These are phyloP conservation scores for Caenorhabditis macrosperma DNA, from an alignment of 2,888 invertebrate genomes.

Conservation along the genomic window DNA sequence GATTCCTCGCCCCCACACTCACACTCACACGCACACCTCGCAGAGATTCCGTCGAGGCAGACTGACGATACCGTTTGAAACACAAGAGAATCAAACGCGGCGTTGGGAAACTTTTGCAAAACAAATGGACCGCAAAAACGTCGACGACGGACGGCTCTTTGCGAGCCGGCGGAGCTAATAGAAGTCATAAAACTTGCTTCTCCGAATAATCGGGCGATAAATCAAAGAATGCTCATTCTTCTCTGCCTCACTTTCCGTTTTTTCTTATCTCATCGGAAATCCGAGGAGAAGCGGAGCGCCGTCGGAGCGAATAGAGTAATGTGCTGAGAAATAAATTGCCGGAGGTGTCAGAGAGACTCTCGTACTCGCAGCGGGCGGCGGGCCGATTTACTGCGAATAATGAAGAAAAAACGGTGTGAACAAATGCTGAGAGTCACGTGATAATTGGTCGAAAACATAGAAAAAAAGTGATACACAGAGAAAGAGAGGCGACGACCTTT, in stretches of 20 bases:
- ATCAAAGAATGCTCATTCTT: constrained; percentile 19
- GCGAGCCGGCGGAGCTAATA: constrained; percentile 16
- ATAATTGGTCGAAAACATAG: background rate
- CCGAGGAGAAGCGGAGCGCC: no score
- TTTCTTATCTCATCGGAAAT: background rate
- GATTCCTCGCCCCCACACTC: background rate
- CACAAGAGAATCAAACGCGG: no score
- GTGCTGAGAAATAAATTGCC: background rate
- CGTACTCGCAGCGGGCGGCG: no score
- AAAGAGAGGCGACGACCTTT: constrained; percentile 17
- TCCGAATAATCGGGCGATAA: constrained; percentile 18
- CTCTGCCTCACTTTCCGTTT: background rate
- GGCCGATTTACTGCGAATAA: background rate
- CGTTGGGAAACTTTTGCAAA: background rate
- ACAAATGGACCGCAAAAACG: background rate
- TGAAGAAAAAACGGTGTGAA: background rate
- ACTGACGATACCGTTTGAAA: no score
- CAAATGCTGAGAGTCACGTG: constrained; percentile 3
- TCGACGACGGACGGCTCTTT: background rate
- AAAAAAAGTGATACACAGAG: background rate
- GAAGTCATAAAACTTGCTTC: constrained; percentile 17
- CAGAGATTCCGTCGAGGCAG: no score
- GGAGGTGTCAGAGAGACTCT: no score
- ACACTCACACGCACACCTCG: no score
- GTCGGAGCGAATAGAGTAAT: background rate